These are phyloP conservation scores for Agonum fuliginosum DNA, from an alignment of 2,888 invertebrate species.

Conservation along the genomic window DNA sequence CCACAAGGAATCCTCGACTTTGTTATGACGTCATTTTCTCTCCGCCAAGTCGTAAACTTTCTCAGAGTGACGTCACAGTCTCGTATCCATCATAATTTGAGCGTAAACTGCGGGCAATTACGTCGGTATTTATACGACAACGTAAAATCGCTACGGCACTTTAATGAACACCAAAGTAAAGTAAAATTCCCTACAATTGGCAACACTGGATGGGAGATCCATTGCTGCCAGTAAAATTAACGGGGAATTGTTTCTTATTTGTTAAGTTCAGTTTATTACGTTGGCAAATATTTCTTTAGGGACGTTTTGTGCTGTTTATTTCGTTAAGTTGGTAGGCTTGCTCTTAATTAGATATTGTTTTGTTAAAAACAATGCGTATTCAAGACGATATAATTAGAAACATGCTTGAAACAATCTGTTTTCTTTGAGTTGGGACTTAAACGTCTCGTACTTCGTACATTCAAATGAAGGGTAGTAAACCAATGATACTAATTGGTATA, in stretches of 20 bases:
- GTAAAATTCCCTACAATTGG: slow-evolving; percentile 38
- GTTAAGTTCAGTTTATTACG: slow-evolving; percentile 5
- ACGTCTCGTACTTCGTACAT: too few species aligned
- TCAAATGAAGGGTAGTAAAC: too few species aligned
- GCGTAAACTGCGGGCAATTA: slow-evolving; percentile 45
- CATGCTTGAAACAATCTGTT: too few species aligned
- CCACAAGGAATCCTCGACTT: neutral
- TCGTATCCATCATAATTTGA: slow-evolving; percentile 40
- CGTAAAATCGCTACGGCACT: slow-evolving; percentile 30
- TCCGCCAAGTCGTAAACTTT: slow-evolving; percentile 6
- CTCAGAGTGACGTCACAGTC: slow-evolving; percentile 1
- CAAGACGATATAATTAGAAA: too few species aligned
- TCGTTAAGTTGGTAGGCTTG: neutral
- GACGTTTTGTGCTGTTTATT: neutral
- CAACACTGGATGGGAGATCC: slow-evolving; percentile 22
- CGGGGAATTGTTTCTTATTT: slow-evolving; percentile 27
- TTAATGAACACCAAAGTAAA: slow-evolving; percentile 16
- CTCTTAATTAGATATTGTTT: too few species aligned
- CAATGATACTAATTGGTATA: too few species aligned
- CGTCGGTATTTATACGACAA: slow-evolving; percentile 33
- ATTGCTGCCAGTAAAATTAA: slow-evolving; percentile 21
- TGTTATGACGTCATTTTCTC: neutral
- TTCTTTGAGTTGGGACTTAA: too few species aligned
- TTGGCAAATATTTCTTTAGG: slow-evolving; percentile 1
- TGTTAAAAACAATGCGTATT: too few species aligned